These are phyloP conservation scores for Pterostichus niger DNA, from an alignment of 2,888 invertebrate species.

Conservation along the genomic window DNA sequence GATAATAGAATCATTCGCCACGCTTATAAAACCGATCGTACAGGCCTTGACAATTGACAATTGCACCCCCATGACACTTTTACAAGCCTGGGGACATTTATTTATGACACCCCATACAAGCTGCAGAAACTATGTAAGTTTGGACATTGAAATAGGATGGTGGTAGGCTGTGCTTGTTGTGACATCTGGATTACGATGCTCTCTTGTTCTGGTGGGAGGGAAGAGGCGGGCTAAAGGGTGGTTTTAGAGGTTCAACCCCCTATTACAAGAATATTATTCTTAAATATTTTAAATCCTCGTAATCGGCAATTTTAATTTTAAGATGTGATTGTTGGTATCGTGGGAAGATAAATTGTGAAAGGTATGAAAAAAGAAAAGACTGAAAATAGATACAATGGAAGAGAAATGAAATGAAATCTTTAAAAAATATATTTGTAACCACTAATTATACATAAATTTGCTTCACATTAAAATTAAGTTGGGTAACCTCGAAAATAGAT, in stretches of 20 bases:
- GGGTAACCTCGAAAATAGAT: too few relatives aligned
- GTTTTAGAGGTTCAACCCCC: not conserved
- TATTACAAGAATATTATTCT: too few relatives aligned
- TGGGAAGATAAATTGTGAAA: not conserved
- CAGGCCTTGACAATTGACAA: constrained; percentile 42
- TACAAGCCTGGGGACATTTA: constrained; percentile 20
- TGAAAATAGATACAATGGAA: constrained; percentile 24
- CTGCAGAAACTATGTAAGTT: constrained; percentile 20
- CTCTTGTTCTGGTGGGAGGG: constrained; percentile 34
- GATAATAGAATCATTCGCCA: constrained; percentile 19
- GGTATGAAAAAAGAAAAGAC: not conserved
- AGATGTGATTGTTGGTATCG: not conserved
- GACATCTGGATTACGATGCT: constrained; percentile 50
- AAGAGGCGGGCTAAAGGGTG: constrained; percentile 9
- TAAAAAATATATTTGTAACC: too few relatives aligned
- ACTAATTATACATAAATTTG: too few relatives aligned
- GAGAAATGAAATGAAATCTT: constrained; percentile 34
- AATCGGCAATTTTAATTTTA: not conserved
- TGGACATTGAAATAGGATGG: constrained; percentile 27
- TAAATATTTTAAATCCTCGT: constrained; percentile 8
- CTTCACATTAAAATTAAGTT: too few relatives aligned
- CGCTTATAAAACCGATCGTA: constrained; percentile 26
- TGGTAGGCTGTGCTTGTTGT: constrained; percentile 45
- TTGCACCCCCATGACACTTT: constrained; percentile 40
- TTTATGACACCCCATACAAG: constrained; percentile 38